Evolutionary conservation across 2,113 vertebrate species (phyloP).

Genomic region (Sinocyclocheilus anshuiensis): DNA sequence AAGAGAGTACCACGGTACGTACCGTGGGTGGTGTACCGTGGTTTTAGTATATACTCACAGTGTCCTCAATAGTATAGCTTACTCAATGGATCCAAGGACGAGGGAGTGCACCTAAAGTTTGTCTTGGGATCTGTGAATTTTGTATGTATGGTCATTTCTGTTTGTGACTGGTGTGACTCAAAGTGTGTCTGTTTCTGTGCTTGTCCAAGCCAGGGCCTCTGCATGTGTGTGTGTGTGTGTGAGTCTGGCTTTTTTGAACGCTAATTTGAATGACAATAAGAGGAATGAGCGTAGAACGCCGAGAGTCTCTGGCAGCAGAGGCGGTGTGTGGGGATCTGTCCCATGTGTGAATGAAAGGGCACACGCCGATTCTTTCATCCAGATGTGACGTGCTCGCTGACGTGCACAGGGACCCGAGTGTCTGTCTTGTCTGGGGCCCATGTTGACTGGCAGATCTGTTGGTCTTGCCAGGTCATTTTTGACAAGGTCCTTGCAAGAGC

Average conservation of each 20-base stretch:
- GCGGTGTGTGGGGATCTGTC: constrained; percentile 47
- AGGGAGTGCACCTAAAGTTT: not conserved
- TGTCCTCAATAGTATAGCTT: not conserved
- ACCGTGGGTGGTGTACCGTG: no score
- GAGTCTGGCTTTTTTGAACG: constrained; percentile 53
- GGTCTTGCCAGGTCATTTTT: constrained; percentile 20
- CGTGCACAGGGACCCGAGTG: constrained; percentile 57
- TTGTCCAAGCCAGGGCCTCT: constrained; percentile 28
- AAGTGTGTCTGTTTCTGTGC: not conserved
- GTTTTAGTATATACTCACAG: not conserved
- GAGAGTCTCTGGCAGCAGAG: constrained; percentile 66
- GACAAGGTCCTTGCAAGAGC: not conserved
- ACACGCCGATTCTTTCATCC: constrained; percentile 75
- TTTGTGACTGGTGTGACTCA: not conserved
- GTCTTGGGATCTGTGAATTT: not conserved
- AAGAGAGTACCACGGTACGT: no score
- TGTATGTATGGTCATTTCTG: not conserved
- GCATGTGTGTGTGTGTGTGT: constrained; percentile 36
- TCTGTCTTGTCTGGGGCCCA: constrained; percentile 56
- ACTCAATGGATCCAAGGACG: not conserved
- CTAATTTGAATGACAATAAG: constrained; percentile 79
- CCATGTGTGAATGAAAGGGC: constrained; percentile 76
- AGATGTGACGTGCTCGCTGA: constrained; percentile 71
- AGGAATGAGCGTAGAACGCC: constrained; percentile 72
- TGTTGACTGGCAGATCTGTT: constrained; percentile 62